Percentiles rank a stretch among this genome's conserved stretches.
Evolutionary conservation across 2,888 invertebrate genomes (phyloP).

Genomic region (Acrocyrtus sp.): DNA sequence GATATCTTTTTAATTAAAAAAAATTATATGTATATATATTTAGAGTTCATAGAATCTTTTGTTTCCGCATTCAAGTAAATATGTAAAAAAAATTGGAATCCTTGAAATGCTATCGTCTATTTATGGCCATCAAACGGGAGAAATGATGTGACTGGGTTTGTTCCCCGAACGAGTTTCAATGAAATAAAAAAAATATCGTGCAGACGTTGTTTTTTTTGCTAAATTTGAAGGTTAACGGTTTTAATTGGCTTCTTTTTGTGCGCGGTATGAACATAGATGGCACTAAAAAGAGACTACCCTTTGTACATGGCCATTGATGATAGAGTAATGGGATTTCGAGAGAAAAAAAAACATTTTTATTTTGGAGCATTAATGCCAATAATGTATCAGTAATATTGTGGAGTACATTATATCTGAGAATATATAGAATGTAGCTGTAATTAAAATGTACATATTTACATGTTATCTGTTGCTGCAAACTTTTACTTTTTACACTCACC

Average conservation of each 20-base stretch:
- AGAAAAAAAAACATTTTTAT: not conserved
- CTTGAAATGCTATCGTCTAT: not conserved
- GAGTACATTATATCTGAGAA: not conserved
- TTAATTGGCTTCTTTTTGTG: too few species aligned
- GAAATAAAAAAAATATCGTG: too few species aligned
- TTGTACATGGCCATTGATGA: not conserved
- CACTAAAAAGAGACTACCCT: not conserved
- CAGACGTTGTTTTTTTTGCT: too few species aligned
- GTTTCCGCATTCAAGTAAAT: not conserved
- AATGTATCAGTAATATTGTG: too few species aligned
- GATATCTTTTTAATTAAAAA: constrained; percentile 7
- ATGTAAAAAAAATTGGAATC: not conserved
- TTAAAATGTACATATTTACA: too few species aligned
- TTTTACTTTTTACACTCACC: too few species aligned
- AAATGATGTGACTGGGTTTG: not conserved
- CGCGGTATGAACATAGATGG: too few species aligned
- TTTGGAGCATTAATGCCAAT: not conserved
- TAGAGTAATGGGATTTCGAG: not conserved
- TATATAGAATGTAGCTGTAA: not conserved
- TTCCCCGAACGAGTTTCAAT: too few species aligned
- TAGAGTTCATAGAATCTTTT: too few species aligned
- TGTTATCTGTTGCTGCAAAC: too few species aligned
- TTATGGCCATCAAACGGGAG: not conserved
- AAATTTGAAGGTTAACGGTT: too few species aligned
- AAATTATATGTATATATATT: too few species aligned